Percentiles rank a stretch among this genome's conserved stretches.
Evolutionary conservation across 2,888 invertebrate genomes (phyloP).

Genomic region (Formica aserva): DNA sequence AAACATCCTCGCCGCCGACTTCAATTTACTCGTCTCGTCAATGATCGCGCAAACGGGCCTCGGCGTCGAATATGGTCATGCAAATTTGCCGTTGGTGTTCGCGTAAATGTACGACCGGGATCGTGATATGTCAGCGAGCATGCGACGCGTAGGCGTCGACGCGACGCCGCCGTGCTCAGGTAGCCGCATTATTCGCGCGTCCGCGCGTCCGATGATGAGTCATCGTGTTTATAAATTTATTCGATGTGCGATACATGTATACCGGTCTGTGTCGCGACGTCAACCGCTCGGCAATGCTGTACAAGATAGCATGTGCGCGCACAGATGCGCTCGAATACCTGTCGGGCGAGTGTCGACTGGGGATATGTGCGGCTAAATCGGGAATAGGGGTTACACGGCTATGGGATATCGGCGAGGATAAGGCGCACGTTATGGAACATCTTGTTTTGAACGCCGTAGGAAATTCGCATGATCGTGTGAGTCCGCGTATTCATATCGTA

Average conservation of each 20-base stretch:
- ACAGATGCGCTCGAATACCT: constrained; percentile 33
- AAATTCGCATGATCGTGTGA: constrained; percentile 6
- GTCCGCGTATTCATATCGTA: constrained; percentile 15
- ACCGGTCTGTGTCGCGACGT: constrained; percentile 8
- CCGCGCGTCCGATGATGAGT: constrained; percentile 48
- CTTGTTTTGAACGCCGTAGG: not conserved
- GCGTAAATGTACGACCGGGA: constrained; percentile 27
- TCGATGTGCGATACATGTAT: not conserved
- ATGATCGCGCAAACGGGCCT: constrained; percentile 3
- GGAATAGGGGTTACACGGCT: constrained; percentile 22
- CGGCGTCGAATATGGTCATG: constrained; percentile 36
- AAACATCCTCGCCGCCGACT: not conserved
- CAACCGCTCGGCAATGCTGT: constrained; percentile 20
- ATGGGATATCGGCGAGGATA: constrained; percentile 23
- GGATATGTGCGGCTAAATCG: constrained; percentile 37
- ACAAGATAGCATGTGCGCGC: constrained; percentile 10
- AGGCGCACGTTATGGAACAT: constrained; percentile 16
- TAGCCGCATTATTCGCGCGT: constrained; percentile 57
- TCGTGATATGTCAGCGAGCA: constrained; percentile 38
- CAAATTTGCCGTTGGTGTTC: constrained; percentile 44
- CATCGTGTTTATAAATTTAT: constrained; percentile 50
- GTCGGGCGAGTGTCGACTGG: constrained; percentile 40
- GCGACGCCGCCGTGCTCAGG: constrained; percentile 42
- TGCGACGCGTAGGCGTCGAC: constrained; percentile 52
- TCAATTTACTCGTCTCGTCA: constrained; percentile 11